phyloP scores from a whole-genome alignment of 2,797 vertebrate genomes.

The Xenops minutus region DNA sequence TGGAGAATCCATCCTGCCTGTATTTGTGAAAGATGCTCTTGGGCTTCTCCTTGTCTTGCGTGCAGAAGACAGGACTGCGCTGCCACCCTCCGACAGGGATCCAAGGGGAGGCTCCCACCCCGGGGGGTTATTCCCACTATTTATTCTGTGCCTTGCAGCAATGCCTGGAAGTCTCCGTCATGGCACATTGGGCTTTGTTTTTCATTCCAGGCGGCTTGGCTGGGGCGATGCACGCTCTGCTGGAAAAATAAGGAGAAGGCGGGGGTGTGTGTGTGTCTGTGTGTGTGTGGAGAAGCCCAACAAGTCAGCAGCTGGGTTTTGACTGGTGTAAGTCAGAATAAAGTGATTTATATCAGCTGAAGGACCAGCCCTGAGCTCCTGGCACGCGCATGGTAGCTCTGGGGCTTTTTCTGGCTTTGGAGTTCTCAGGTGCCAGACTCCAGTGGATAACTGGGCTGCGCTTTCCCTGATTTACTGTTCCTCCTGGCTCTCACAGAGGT shows the following conservation, averaged over 20 bases:
- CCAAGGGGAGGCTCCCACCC: background rate
- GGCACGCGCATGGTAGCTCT: background rate
- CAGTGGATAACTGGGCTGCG: fast-evolving
- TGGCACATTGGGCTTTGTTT: background rate
- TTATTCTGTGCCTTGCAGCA: background rate
- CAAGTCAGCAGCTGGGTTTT: background rate
- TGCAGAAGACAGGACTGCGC: fast-evolving
- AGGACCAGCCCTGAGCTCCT: background rate
- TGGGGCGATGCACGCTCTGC: background rate
- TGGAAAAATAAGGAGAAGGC: background rate
- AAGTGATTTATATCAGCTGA: background rate
- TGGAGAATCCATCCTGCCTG: fast-evolving
- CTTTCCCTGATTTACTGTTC: background rate
- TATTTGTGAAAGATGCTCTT: background rate
- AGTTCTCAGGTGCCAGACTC: background rate
- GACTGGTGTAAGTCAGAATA: background rate
- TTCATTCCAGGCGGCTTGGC: background rate
- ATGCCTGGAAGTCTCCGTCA: background rate
- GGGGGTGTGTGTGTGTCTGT: too few relatives aligned
- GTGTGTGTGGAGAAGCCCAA: too few relatives aligned
- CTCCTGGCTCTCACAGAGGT: background rate
- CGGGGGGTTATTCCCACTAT: background rate
- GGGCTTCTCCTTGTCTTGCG: background rate
- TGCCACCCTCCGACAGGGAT: background rate
- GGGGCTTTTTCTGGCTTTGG: background rate